phyloP scores from a whole-genome alignment of 2,113 vertebrate genomes.

The Rhodinocichla rosea region DNA sequence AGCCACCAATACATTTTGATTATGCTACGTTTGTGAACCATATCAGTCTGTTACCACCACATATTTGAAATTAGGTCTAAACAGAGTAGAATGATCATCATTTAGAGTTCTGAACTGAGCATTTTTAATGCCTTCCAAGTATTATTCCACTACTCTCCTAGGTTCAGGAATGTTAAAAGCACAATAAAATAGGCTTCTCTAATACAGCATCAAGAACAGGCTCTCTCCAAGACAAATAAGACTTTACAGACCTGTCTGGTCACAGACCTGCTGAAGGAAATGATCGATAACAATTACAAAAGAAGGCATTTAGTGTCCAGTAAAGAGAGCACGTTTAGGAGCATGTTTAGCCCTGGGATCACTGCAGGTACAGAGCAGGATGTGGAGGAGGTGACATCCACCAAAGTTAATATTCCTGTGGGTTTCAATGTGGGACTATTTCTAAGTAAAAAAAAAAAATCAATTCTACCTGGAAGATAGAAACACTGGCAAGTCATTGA shows the following conservation, averaged over 20 bases:
- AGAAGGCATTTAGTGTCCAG: not conserved
- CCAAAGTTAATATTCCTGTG: not conserved
- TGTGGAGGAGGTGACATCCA: not conserved
- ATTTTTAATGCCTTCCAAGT: not conserved
- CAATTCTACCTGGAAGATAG: not conserved
- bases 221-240: not conserved
- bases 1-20: not conserved
- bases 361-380: not conserved
- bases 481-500: not conserved
- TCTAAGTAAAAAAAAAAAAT: not conserved
- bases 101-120: not conserved
- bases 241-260: not conserved
- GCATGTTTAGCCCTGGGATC: not conserved
- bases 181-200: not conserved
- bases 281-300: conserved; percentile 21
- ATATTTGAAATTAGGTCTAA: not conserved
- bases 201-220: not conserved
- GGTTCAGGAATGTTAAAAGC: not conserved
- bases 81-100: not conserved
- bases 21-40: accelerated
- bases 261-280: not conserved
- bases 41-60: not conserved
- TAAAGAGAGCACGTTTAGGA: not conserved
- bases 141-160: not conserved
- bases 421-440: not conserved